Percentiles rank a stretch among this genome's conserved stretches.
These are phyloP conservation scores for Heliothis subflexa DNA, from an alignment of 1,140 invertebrate species.

Conservation along the genomic window DNA sequence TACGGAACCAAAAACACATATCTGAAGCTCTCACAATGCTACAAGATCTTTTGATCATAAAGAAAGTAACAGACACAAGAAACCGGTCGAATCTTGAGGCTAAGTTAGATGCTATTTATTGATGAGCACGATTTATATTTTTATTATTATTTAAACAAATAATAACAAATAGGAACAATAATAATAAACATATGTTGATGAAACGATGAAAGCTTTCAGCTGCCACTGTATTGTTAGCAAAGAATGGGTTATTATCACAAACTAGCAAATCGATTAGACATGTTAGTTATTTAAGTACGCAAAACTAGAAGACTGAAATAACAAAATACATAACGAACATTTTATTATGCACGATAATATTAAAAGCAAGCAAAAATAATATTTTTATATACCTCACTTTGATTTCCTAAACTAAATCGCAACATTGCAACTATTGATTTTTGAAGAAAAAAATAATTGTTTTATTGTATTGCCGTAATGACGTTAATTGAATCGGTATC, in stretches of 20 bases:
- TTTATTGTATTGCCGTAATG: not conserved
- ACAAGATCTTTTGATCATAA: conserved; percentile 22
- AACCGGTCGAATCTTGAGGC: conserved; percentile 33
- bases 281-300: not conserved
- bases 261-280: not conserved
- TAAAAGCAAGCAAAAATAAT: conserved; percentile 34
- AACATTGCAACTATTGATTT: conserved; percentile 56
- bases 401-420: conserved; percentile 69
- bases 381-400: conserved; percentile 61
- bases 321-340: not conserved
- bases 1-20: conserved; percentile 6
- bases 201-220: no score
- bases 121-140: not conserved
- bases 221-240: no score
- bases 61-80: conserved; percentile 35
- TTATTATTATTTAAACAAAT: not conserved
- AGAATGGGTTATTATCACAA: conserved; percentile 5
- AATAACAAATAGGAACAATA: no score
- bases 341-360: not conserved
- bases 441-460: not conserved
- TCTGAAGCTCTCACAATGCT: conserved; percentile 17
- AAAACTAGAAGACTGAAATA: not conserved
- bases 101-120: not conserved
- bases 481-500: conserved; percentile 28
- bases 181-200: no score